Evolutionary conservation across 2,888 invertebrate species (phyloP), one percentile per base, ranked within the genome.

Genomic region (Cetonia aurata): DNA sequence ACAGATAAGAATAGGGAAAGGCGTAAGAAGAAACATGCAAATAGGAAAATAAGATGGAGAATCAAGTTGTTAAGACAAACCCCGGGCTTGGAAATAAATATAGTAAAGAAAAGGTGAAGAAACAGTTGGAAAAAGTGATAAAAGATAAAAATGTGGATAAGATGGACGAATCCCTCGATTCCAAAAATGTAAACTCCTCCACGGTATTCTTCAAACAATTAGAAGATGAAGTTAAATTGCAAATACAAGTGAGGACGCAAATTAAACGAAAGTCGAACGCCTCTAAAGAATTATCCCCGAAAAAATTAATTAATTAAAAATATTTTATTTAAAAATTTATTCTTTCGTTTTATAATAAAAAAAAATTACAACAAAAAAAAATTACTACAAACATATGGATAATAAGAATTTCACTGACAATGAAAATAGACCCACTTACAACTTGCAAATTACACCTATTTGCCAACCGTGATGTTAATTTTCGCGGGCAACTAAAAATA

Each of bases 1-100:
- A 95, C 97, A 0, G 98, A 98, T 80, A 95, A 92, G 84, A 96
- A 96, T 76, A 89, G 97, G 59, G 95, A 95, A 76, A 87, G 97
- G 70, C 89, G 98, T 76, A 90, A 91, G 83, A 96, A 96, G 86
- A 98, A 98, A 84, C 83, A 88, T 70, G 82, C 89, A 81, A 80
- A 86, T 79, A 81, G 78, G 85, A 88, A 81, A 84, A 78, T 85
- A 87, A 76, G 84, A 87, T 73, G 85, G 86, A 79, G 85, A 87
- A 12, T 79, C 80, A 10, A 78, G 82, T 79, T 85, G 85, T 83
- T 85, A 86, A 78, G 86, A 81, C 68, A 82, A 87, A 81, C 79
- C 89, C 83, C 77, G 90, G 84, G 79, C 86, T 86, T 78, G 88
- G 77, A 80, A 84, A 87, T 74, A 89, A 88, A 77, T 85, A 86